Base-by-base conservation (phyloP, 2,797 vertebrate genomes). In the Myioborus miniatus region DNA sequence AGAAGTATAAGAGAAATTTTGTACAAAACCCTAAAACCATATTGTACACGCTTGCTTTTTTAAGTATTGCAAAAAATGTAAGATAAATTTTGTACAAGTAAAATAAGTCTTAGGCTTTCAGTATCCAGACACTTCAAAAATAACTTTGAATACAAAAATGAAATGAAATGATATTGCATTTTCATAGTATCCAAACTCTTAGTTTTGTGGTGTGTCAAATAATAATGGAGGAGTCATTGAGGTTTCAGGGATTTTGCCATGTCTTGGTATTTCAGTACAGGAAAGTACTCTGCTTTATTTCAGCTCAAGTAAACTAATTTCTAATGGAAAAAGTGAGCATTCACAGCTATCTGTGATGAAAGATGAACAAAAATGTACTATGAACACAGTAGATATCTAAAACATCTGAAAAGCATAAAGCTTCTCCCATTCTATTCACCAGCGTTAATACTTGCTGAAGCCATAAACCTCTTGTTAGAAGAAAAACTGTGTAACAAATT, bases 361-460 rank as follows among this genome's bases (percentile, higher is more conserved):
- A 67, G 50, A 89, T 63, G 34, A 75, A 64, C 46, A 77, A 94
- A 94, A 92, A 80, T 16, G 0, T 68, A 15, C 77, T 60, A 89
- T 52, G 60, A 88, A 92, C 47, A 4, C 50, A 58, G 52, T 16
- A 55, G 27, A 69, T 91, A 93, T 29, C 89, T 70, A 72, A 95
- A 96, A 39, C 36, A 90, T 87, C 81, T 89, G 86, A 94, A 82
- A 90, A 76, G 49, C 62, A 90, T 60, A 78, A 95, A 90, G 34
- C 17, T 63, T 93, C 39, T 52, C 78, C 18, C 14, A 46, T 62
- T 72, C 39, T 76, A 22, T 81, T 92, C 63, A 56, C 32, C 13
- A 75, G 6, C 62, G 47, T 90, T 91, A 86, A 83, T 74, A 83
- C 50, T 86, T 86, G 60, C 24, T 89, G 65, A 83, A 92, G 43